Base-by-base conservation (phyloP, 2,113 vertebrate genomes). In the Rhabdomys dilectus region DNA sequence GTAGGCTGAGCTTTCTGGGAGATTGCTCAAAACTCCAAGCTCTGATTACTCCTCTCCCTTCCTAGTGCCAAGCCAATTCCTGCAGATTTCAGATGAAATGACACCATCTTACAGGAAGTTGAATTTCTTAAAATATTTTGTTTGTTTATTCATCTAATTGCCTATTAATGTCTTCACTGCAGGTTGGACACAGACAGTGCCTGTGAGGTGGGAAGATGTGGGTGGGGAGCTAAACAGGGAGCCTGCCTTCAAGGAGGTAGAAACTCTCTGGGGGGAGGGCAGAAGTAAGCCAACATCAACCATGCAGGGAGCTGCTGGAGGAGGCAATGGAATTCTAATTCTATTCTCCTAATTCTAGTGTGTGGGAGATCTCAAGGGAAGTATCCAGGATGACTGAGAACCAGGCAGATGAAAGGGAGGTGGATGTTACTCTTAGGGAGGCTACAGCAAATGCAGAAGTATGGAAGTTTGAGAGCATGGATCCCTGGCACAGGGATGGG, bases 51-150 rank as follows among this genome's bases (percentile, higher is more conserved):
- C 29, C 45, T 77, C 72, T 85, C 45, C 48, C 29, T 68, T 87
- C 58, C 60, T 80, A 82, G 45, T 36, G 77, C 77, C 85, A 66
- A 92, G 58, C 85, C 88, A 3, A 81, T 16, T 88, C 66, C 96
- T 73, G 84, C n/a, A 85, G 84, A 51, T 66, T 91, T 13, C 39
- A 92, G 82, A 39, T 58, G 84, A 95, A 34, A 29, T 31, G 51
- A 72, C 58, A 80, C 36, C 77, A 70, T 76, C 39, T 95, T 91
- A 15, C 39, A 53, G 15, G 90, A 70, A 56, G 45, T 62, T 95
- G 56, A 81, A 77, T 89, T 96, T 89, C 91, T 85, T 91, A 66
- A 68, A 85, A 75, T 87, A 70, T 88, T 73, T 91, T 89, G 89
- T 91, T 78, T 92, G 68, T 78, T 87, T 85, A 60, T 85, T 56